Conservation (phyloP, 2,113 vertebrate genomes). For the Upupa epops region DNA sequence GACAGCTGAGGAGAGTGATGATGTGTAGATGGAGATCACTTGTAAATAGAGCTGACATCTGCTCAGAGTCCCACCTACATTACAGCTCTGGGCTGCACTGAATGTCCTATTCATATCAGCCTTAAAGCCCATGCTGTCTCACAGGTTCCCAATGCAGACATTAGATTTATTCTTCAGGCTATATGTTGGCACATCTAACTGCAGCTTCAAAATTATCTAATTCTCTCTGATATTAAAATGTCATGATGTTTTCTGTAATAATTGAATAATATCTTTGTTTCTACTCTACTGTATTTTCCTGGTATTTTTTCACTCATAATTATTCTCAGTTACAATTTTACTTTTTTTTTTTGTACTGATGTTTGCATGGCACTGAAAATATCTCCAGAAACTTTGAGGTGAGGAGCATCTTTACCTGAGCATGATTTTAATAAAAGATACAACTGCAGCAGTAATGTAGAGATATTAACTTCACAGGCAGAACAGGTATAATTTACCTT, state of each 20-base stretch:
- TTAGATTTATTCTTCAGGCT: not conserved
- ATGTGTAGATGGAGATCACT: not conserved
- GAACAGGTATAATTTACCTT: not conserved
- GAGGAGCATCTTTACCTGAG: not conserved
- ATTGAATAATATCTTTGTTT: not conserved
- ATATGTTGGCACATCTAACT: not conserved
- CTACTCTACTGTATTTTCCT: not conserved
- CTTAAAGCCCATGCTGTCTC: not conserved
- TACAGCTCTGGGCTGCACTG: not conserved
- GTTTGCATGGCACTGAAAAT: not conserved
- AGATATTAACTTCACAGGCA: not conserved
- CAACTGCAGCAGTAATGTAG: not conserved
- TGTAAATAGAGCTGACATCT: not conserved
- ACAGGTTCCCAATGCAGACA: not conserved
- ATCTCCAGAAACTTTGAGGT: not conserved
- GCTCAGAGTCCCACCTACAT: rapidly evolving
- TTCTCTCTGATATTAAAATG: not conserved
- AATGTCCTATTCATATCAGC: not conserved
- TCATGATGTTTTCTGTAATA: not conserved
- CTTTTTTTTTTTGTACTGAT: not conserved
- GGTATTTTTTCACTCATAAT: not conserved
- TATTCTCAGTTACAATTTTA: not conserved
- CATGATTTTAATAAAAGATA: not conserved
- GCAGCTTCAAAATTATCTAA: not conserved
- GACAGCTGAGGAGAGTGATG: not conserved